phyloP scores from a whole-genome alignment of 2,888 invertebrate species.

The Melipona bicolor region DNA sequence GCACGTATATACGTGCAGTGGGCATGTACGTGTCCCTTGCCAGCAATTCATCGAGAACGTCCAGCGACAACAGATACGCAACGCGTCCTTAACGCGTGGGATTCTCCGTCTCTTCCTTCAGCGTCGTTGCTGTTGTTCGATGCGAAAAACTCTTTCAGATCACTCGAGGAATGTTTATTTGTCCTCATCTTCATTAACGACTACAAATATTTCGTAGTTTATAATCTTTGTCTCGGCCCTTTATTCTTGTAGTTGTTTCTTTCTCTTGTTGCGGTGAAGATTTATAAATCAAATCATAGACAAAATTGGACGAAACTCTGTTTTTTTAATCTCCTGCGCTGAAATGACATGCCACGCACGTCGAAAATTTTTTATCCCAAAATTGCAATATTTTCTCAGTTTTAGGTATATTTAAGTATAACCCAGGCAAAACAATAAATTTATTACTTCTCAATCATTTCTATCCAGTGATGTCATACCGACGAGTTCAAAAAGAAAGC shows the following conservation, averaged over 20 bases:
- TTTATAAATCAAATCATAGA: not conserved
- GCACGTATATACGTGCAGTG: not conserved
- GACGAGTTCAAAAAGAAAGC: too few relatives aligned
- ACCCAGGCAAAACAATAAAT: too few relatives aligned
- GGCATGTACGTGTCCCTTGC: not conserved
- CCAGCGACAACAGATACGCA: constrained; percentile 13
- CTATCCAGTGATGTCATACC: too few relatives aligned
- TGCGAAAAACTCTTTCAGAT: not conserved
- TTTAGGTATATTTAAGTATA: too few relatives aligned
- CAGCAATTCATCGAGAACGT: constrained; percentile 40
- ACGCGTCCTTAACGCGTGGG: not conserved
- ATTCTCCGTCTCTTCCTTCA: not conserved
- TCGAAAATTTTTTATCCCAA: too few relatives aligned
- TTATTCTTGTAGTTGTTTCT: not conserved
- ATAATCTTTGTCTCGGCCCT: not conserved
- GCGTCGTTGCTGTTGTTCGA: not conserved
- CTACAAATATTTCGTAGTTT: too few relatives aligned
- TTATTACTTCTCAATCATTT: too few relatives aligned
- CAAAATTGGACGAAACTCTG: not conserved
- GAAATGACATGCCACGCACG: not conserved
- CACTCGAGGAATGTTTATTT: not conserved
- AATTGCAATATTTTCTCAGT: too few relatives aligned
- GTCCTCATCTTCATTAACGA: not conserved
- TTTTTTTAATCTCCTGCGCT: not conserved
- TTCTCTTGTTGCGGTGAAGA: not conserved